Conservation (phyloP, 35 echinoderm and acorn worm genomes). For the Lytechinus pictus region DNA sequence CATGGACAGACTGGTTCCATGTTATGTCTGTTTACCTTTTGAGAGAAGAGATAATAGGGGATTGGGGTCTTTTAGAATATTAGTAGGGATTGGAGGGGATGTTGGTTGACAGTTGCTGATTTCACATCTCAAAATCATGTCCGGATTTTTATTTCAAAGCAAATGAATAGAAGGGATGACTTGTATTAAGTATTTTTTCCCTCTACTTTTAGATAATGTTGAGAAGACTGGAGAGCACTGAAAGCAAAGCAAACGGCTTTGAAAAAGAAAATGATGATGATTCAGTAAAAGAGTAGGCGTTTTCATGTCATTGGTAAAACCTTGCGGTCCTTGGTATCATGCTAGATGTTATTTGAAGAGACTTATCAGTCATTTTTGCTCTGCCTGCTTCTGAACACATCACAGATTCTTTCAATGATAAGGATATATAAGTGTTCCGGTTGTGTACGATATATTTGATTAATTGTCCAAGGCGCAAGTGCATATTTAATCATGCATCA, state of each 20-base stretch:
- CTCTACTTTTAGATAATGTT: background rate
- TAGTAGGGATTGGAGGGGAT: too few relatives aligned
- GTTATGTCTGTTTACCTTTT: too few relatives aligned
- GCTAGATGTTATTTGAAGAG: background rate
- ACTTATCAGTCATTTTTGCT: background rate
- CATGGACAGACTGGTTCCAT: too few relatives aligned
- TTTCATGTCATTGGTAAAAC: background rate
- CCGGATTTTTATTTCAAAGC: too few relatives aligned
- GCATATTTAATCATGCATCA: background rate
- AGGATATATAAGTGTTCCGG: background rate
- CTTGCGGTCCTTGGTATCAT: background rate
- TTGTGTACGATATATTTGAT: background rate
- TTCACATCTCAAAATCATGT: background rate
- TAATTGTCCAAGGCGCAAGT: background rate
- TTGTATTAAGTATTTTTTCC: background rate
- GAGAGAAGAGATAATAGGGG: too few relatives aligned
- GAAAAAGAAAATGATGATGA: background rate
- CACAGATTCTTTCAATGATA: background rate
- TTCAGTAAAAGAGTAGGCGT: background rate
- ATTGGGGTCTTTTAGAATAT: too few relatives aligned
- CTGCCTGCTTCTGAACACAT: background rate
- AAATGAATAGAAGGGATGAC: background rate
- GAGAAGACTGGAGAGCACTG: background rate
- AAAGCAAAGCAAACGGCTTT: background rate
- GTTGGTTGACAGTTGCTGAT: background rate